Percentiles rank a stretch among this genome's conserved stretches.
Conservation (phyloP, 2,888 invertebrate species). For the Volucella inanis region DNA sequence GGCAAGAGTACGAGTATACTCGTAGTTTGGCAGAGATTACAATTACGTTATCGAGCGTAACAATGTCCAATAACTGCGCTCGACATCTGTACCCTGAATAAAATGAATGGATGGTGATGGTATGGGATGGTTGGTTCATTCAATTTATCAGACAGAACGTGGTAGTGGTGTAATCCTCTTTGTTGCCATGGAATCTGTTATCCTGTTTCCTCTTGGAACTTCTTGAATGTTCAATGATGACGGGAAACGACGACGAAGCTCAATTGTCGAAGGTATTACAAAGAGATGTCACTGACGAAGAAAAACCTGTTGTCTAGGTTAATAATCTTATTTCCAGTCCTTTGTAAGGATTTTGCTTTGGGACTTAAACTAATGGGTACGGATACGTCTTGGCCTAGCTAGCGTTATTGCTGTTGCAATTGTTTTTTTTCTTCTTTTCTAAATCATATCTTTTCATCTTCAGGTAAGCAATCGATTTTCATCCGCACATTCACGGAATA, state of each 20-base stretch:
- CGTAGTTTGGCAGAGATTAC: slow-evolving; percentile 47
- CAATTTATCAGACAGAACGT: slow-evolving; percentile 22
- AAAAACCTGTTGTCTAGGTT: slow-evolving; percentile 57
- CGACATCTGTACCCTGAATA: slow-evolving; percentile 33
- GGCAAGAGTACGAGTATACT: slow-evolving; percentile 31
- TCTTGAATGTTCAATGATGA: slow-evolving; percentile 1
- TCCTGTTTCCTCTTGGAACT: slow-evolving; percentile 1
- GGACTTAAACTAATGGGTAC: background rate
- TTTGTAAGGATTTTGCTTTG: slow-evolving; percentile 24
- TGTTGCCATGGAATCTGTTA: slow-evolving; percentile 48
- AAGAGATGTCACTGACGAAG: background rate
- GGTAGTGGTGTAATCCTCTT: slow-evolving; percentile 52
- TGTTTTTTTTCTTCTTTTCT: background rate
- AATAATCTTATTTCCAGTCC: slow-evolving; percentile 46
- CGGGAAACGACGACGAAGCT: slow-evolving; percentile 3
- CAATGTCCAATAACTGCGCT: slow-evolving; percentile 57
- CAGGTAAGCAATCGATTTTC: background rate
- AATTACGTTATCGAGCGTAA: slow-evolving; percentile 67
- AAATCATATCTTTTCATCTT: background rate
- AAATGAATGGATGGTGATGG: background rate
- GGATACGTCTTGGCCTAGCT: slow-evolving; percentile 3
- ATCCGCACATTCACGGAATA: background rate
- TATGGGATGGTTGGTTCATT: slow-evolving; percentile 5
- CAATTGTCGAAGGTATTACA: slow-evolving; percentile 12
- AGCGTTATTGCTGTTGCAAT: background rate